phyloP scores from a whole-genome alignment of 2,113 vertebrate genomes.

The Petrocephalus zakoni region DNA sequence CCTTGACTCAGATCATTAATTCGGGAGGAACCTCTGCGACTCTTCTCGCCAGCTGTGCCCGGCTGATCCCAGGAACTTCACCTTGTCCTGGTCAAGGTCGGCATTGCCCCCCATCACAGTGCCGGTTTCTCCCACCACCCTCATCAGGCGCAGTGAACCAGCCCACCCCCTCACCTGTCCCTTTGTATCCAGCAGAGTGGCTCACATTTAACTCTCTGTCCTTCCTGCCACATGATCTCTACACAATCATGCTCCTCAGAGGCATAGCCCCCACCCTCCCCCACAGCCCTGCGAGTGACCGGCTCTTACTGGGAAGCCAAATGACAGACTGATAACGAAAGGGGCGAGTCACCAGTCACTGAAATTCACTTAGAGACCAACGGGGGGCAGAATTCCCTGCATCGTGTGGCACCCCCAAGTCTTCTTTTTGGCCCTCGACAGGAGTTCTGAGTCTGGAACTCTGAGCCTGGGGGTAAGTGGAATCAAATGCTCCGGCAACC shows the following conservation, averaged over 20 bases:
- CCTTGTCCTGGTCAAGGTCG: constrained; percentile 35
- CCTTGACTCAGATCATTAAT: constrained; percentile 61
- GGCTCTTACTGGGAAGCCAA: constrained; percentile 21
- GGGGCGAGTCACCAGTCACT: constrained; percentile 39
- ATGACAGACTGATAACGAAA: constrained; percentile 33
- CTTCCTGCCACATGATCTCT: not conserved
- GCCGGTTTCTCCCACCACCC: not conserved
- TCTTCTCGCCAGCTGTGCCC: constrained; percentile 51
- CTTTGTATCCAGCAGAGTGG: not conserved
- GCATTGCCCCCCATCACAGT: not conserved
- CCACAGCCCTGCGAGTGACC: constrained; percentile 14
- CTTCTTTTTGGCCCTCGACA: constrained; percentile 39
- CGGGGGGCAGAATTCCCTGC: constrained; percentile 40
- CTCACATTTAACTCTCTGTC: not conserved
- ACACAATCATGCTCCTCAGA: not conserved
- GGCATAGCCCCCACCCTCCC: not conserved
- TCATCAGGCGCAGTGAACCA: not conserved
- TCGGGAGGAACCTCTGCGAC: constrained; percentile 53
- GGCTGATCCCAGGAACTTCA: constrained; percentile 34
- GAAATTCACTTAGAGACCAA: constrained; percentile 46
- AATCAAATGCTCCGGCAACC: constrained; percentile 35
- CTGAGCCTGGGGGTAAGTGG: not conserved
- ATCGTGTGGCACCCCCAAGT: constrained; percentile 43
- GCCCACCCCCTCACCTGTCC: not conserved
- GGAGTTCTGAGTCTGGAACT: constrained; percentile 30